These are phyloP conservation scores for Hyperopisus bebe DNA, from an alignment of 2,113 vertebrate genomes.

Conservation along the genomic window DNA sequence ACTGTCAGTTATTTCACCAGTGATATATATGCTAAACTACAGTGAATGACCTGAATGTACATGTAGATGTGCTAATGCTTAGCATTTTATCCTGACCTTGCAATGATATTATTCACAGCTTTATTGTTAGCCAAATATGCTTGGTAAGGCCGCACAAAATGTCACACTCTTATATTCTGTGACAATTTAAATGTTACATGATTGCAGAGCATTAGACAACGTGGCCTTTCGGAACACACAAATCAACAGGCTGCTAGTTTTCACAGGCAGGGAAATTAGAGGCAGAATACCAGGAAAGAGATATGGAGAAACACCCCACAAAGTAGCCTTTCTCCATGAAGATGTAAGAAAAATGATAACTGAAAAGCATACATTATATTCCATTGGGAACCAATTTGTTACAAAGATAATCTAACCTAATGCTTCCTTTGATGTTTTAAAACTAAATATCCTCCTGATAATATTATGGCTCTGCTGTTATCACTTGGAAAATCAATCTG, in stretches of 20 bases:
- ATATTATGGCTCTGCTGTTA: background rate
- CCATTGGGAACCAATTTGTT: background rate
- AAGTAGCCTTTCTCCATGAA: background rate
- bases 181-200: background rate
- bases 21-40: background rate
- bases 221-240: background rate
- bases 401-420: background rate
- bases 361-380: background rate
- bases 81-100: background rate
- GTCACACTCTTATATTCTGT: background rate
- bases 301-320: background rate
- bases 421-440: background rate
- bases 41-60: background rate
- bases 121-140: background rate
- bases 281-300: background rate
- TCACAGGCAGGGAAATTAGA: background rate
- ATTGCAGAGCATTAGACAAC: background rate
- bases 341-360: background rate
- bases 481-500: background rate
- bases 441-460: background rate
- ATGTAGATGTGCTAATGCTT: background rate
- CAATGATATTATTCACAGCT: background rate
- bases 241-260: background rate
- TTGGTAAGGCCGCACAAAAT: background rate
- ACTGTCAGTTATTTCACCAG: background rate